Evolutionary conservation across 2,888 invertebrate genomes (phyloP), one percentile per base, ranked within the genome.

Genomic region (Pristionchus fissidentatus): DNA sequence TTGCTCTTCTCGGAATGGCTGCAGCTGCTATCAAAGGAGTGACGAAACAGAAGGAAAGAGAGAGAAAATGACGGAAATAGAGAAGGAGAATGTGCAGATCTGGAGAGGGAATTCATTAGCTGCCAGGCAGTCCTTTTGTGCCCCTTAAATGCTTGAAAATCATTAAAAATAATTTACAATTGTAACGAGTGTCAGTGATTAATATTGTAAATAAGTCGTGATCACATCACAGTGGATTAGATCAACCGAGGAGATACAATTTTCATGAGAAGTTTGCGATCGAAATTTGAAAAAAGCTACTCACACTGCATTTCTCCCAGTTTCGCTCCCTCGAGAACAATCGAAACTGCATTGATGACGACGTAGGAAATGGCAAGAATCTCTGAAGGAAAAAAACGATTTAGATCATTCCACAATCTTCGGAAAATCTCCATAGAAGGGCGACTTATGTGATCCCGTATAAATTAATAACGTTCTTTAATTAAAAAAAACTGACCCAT

Each of bases 41-140:
- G 22, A 66, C 38, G 0, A 38, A 13, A n/a, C 38, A 66, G 22
- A n/a, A 66, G 7, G 66, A 66, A 10, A 66, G 35, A n/a, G n/a
- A 66, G 66, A 66, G 66, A 38, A 66, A n/a, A 66, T n/a, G 66
- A n/a, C 35, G 8, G 66, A 66, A 66, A 38, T 22, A 66, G 66
- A 35, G 66, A 5, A 66, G 66, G 38, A 66, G 38, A 41, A 38
- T 66, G 22, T 38, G 19, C 38, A 66, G 7, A 22, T 66, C 66
- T 66, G 66, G 32, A 66, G 0, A n/a, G n/a, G n/a, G n/a, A n/a
- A n/a, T n/a, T n/a, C n/a, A n/a, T n/a, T n/a, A n/a, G n/a, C n/a
- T n/a, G n/a, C n/a, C n/a, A n/a, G n/a, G n/a, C n/a, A n/a, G n/a
- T n/a, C n/a, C n/a, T n/a, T n/a, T n/a, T n/a, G n/a, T n/a, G n/a